Evolutionary conservation across 2,113 vertebrate genomes (phyloP), one percentile per base, ranked within the genome.

Genomic region (Tricholaema leucomelas): DNA sequence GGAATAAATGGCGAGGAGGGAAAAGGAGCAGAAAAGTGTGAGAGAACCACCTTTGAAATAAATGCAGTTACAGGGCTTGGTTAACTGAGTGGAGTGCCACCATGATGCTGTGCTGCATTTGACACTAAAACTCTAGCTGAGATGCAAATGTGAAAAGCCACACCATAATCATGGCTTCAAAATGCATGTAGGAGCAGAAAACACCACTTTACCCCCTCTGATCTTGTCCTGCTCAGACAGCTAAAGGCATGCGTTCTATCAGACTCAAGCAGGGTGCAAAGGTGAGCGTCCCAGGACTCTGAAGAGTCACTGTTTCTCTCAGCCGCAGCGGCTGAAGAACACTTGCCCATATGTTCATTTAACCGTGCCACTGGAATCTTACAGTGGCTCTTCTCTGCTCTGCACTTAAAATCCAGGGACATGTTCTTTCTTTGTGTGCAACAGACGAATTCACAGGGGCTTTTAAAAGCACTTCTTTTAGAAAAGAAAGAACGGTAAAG

Each of bases 331-430:
- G 9, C 60, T 17, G 40, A 55, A 33, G 25, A 77, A 55, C 15
- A 9, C 20, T 31, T 63, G 55, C 40, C 1, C 0, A 17, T 6
- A 24, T 1, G 0, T 73, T 70, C 27, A 16, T 58, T 46, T 44
- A 70, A 61, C 58, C 5, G 2, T 64, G 42, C 24, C 72, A 69
- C 12, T 4, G 36, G 78, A 28, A 60, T 46, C 21, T 82, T 10
- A 16, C 3, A 9, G 44, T 28, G 33, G 23, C 56, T 85, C 35
- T 56, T 58, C 33, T 79, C 44, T 70, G 17, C 10, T 44, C 40
- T 65, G 40, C 64, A 25, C 31, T 81, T 71, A 48, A 56, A 78
- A 10, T 12, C 25, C n/a, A 40, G 11, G 46, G 31, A 16, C 16
- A 63, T 50, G 8, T 79, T 72, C 38, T 0, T 78, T 86, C 55